These are phyloP conservation scores for Terrapene triunguis DNA, from an alignment of 2,113 vertebrate species.

Conservation along the genomic window DNA sequence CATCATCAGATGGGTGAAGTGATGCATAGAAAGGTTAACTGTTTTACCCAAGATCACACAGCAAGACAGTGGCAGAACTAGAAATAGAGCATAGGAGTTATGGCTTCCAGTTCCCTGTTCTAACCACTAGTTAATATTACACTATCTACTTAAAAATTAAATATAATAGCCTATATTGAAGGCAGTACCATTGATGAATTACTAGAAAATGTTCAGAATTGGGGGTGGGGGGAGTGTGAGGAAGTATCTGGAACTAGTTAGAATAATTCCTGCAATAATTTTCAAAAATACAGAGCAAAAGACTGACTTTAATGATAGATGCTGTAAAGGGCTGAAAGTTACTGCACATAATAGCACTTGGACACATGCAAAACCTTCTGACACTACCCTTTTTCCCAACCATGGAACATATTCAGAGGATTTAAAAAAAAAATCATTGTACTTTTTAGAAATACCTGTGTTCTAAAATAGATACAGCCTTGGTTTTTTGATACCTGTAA, in stretches of 20 bases:
- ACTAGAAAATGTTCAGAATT: not conserved
- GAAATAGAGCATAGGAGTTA: not conserved
- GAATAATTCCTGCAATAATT: not conserved
- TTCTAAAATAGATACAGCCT: no score
- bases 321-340: not conserved
- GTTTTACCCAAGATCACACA: not conserved
- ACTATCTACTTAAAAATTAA: not conserved
- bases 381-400: not conserved
- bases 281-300: not conserved
- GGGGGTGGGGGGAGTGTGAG: not conserved
- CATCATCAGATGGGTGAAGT: not conserved
- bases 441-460: not conserved
- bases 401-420: not conserved
- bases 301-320: not conserved
- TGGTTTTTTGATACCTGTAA: not conserved
- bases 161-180: not conserved
- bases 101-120: not conserved
- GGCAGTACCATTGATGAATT: not conserved
- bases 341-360: not conserved
- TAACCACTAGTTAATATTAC: not conserved
- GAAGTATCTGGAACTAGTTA: not conserved
- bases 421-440: not conserved
- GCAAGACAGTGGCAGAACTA: not conserved
- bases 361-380: not conserved
- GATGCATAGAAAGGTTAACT: not conserved